Conservation (phyloP, 2,888 invertebrate genomes). For the Machimus atricapillus region DNA sequence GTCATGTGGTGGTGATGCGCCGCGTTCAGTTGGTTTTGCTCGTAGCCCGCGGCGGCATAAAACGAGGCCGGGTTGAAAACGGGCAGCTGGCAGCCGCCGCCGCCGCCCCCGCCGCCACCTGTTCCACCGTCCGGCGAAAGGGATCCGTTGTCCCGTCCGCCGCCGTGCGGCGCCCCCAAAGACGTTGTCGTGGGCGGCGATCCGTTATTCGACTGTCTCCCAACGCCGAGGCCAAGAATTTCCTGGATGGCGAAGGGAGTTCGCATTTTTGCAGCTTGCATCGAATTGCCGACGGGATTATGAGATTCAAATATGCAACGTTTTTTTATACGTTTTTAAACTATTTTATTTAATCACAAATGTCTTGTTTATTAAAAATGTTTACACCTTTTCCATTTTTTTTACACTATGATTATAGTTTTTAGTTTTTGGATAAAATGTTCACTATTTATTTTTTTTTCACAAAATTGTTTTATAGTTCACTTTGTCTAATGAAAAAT, state of each 20-base stretch:
- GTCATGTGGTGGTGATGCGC: slow-evolving; percentile 63
- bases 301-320: not conserved
- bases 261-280: slow-evolving; percentile 63
- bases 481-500: not conserved
- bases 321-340: not conserved
- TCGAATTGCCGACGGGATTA: slow-evolving; percentile 48
- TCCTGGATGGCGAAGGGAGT: slow-evolving; percentile 62
- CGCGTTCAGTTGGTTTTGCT: slow-evolving; percentile 57
- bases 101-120: not conserved
- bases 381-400: not conserved
- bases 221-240: slow-evolving; percentile 60
- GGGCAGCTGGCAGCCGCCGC: slow-evolving; percentile 56
- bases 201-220: slow-evolving; percentile 49
- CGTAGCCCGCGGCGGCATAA: slow-evolving; percentile 60
- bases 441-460: not conserved
- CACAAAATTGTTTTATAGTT: not conserved
- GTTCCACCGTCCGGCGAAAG: slow-evolving; percentile 33
- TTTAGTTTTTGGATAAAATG: not conserved
- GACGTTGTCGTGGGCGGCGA: slow-evolving; percentile 49
- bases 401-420: not conserved
- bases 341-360: not conserved
- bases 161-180: slow-evolving; percentile 1
- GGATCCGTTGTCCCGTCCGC: slow-evolving; percentile 15
- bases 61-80: slow-evolving; percentile 62
- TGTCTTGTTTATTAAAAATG: not conserved